Percentiles rank a stretch among this genome's conserved stretches.
Conservation (phyloP, 2,888 invertebrate genomes). For the Polyommatus iphigenia region DNA sequence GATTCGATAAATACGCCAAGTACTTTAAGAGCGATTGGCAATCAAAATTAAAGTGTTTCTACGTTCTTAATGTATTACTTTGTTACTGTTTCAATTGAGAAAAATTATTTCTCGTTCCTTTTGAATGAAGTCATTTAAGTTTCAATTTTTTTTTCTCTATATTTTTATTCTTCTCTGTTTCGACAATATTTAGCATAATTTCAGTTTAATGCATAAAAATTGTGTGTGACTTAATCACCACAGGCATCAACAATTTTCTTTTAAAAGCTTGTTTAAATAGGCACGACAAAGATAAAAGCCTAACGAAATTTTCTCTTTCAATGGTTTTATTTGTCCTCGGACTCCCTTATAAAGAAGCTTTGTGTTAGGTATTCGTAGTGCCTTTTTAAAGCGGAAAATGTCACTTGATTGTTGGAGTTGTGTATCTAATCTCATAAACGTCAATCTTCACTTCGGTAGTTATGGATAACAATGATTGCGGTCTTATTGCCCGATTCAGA, state of each 20-base stretch:
- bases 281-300: background rate
- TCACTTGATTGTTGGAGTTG: background rate
- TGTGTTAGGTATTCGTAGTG: background rate
- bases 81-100: background rate
- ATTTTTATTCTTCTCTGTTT: background rate
- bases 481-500: too few relatives aligned
- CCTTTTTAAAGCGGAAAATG: background rate
- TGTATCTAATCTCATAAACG: background rate
- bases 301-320: background rate
- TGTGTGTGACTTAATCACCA: background rate
- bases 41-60: background rate
- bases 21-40: slow-evolving; percentile 3
- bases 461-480: background rate
- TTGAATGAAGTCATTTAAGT: background rate
- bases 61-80: slow-evolving; percentile 14
- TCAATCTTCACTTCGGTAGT: background rate
- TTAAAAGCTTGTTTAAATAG: slow-evolving; percentile 10
- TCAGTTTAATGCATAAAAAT: background rate
- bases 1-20: slow-evolving; percentile 10
- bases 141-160: too few relatives aligned
- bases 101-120: background rate
- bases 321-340: slow-evolving; percentile 10
- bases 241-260: background rate
- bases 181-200: background rate
- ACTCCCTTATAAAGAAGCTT: background rate